Base-by-base conservation (phyloP, 2,888 invertebrate species). In the Slavum lentiscoides region DNA sequence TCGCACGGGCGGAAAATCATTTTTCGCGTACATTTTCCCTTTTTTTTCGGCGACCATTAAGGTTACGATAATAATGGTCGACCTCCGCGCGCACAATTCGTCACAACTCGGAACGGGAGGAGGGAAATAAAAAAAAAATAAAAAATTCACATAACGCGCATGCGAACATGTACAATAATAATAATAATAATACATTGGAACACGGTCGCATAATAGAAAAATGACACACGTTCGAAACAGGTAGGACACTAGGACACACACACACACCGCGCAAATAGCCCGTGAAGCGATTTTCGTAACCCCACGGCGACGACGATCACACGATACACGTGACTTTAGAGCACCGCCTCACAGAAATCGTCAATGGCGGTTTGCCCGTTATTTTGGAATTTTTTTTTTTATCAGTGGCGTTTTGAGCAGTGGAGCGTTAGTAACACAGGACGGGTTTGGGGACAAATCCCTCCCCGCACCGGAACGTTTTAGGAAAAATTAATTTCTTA, bases 251-350 rank as follows among this genome's bases (percentile, higher is more conserved):
- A n/a, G n/a, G n/a, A 30, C 30, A 30, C 30, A 4, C 30, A 62
- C 53, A 68, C 67, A 74, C 37, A 49, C 69, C 77, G 64, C 62
- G 69, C 69, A 77, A 77, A 77, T 77, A 55, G 70, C 70, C 77
- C 77, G 77, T 80, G 77, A 80, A 80, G 70, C 77, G 55, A 39
- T 80, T 80, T 80, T 80, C 77, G 70, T 64, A 80, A 80, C 77
- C 77, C 77, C 70, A 68, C 68, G 69, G 59, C 68, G 67, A 49
- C 15, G 11, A 49, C 15, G 49, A 23, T n/a, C n/a, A n/a, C 8
- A 59, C 64, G 39, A 72, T 59, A 37, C 30, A 30, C 4, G 21
- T 21, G 39, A 43, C 59, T 30, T 30, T 30, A 30, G 30, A 30
- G 4, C 30, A 30, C 30, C 30, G 4, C 30, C 4, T 30, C 30